These are phyloP conservation scores for Pseudorasbora parva DNA, from an alignment of 2,113 vertebrate genomes.

Conservation along the genomic window DNA sequence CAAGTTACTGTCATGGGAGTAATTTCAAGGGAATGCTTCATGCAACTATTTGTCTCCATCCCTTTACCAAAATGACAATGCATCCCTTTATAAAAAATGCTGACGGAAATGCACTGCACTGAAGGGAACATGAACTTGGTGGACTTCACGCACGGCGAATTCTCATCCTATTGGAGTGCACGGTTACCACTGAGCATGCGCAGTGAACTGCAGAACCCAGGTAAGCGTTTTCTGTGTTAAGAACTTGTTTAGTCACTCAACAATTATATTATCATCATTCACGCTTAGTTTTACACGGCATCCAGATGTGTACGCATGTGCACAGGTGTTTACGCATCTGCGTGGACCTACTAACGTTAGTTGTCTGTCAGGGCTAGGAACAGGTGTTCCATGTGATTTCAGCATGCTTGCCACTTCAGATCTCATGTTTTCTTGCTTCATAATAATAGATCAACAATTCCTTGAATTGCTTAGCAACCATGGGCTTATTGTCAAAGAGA, in stretches of 20 bases:
- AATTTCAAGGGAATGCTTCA: constrained; percentile 66
- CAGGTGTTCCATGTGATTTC: constrained; percentile 22
- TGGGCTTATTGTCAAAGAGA: neutral
- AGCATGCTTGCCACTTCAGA: neutral
- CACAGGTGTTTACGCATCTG: constrained; percentile 27
- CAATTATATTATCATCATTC: neutral
- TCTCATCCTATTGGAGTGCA: constrained; percentile 29
- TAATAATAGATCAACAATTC: constrained; percentile 4
- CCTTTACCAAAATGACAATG: constrained; percentile 73
- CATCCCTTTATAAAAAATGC: constrained; percentile 77
- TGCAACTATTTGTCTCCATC: constrained; percentile 61
- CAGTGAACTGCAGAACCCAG: constrained; percentile 29
- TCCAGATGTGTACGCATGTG: constrained; percentile 15
- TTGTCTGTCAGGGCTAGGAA: constrained; percentile 13
- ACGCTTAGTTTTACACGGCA: neutral
- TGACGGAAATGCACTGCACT: constrained; percentile 67
- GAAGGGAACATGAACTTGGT: constrained; percentile 63
- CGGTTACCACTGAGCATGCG: constrained; percentile 22
- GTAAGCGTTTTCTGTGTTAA: constrained; percentile 34
- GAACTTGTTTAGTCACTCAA: neutral
- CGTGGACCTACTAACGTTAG: neutral
- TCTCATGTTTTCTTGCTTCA: neutral
- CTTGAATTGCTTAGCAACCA: constrained; percentile 26
- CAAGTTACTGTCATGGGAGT: constrained; percentile 54
- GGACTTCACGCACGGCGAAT: constrained; percentile 49